phyloP scores from a whole-genome alignment of 2,797 vertebrate genomes.

The Anguilla anguilla region DNA sequence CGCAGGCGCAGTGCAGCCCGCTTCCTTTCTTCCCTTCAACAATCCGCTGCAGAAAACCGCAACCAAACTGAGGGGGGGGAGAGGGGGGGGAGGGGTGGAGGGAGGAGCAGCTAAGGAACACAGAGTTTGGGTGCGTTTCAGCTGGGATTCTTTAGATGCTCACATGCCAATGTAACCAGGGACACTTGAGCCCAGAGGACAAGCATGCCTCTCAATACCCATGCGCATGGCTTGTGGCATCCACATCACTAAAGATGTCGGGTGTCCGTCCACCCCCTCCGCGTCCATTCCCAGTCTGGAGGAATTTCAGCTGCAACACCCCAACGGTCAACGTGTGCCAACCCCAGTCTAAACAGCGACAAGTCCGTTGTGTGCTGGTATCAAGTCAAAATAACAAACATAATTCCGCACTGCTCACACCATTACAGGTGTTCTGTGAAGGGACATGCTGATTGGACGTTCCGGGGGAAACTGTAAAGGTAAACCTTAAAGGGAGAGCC shows the following conservation, averaged over 20 bases:
- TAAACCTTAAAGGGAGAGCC: neutral
- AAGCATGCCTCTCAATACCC: constrained; percentile 18
- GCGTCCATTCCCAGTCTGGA: constrained; percentile 48
- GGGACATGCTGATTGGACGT: neutral
- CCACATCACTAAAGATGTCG: constrained; percentile 14
- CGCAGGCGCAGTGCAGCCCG: constrained; percentile 43
- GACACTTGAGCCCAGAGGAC: constrained; percentile 17
- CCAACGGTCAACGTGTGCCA: constrained; percentile 65
- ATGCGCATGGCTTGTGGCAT: constrained; percentile 22
- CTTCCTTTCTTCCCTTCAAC: constrained; percentile 53
- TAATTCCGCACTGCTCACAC: neutral
- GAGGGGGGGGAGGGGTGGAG: no score
- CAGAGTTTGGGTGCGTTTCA: constrained; percentile 51
- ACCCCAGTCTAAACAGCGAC: constrained; percentile 58
- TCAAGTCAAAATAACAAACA: constrained; percentile 62
- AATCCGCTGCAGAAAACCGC: constrained; percentile 49
- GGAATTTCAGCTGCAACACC: constrained; percentile 67
- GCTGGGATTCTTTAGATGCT: constrained; percentile 38
- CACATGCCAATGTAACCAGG: neutral
- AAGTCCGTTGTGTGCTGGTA: constrained; percentile 58
- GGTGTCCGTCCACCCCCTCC: neutral
- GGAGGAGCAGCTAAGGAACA: constrained; percentile 58
- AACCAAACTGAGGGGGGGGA: constrained; percentile 38
- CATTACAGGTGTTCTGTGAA: neutral
- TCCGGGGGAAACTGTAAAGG: neutral